phyloP scores from a whole-genome alignment of 2,888 invertebrate species.

The Cyclophora albipunctata region DNA sequence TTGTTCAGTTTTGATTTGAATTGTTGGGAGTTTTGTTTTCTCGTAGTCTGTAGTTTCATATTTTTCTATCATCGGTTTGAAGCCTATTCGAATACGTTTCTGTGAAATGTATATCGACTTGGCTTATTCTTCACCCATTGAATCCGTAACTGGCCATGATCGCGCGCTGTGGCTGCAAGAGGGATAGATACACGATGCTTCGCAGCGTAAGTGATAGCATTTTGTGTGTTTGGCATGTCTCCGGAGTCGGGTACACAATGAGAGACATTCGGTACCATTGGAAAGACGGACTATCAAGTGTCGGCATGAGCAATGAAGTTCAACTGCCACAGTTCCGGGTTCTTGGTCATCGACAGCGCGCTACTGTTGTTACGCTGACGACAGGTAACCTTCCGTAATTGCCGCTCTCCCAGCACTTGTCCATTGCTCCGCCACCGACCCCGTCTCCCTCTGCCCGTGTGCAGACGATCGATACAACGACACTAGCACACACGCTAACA shows the following conservation, averaged over 20 bases:
- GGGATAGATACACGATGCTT: slow-evolving; percentile 43
- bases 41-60: slow-evolving; percentile 41
- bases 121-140: slow-evolving; percentile 37
- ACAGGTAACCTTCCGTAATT: slow-evolving; percentile 86
- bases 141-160: slow-evolving; percentile 36
- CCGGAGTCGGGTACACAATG: slow-evolving; percentile 97
- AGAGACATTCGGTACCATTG: slow-evolving; percentile 98
- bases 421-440: slow-evolving; percentile 63
- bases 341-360: slow-evolving; percentile 95
- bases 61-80: slow-evolving; percentile 58
- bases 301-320: slow-evolving; percentile 96
- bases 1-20: too few relatives aligned
- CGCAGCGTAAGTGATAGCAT: slow-evolving; percentile 75
- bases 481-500: slow-evolving; percentile 69
- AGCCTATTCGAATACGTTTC: slow-evolving; percentile 30
- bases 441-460: slow-evolving; percentile 70
- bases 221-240: slow-evolving; percentile 76
- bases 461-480: slow-evolving; percentile 60
- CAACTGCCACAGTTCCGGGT: slow-evolving; percentile 98
- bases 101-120: slow-evolving; percentile 26
- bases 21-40: slow-evolving; percentile 3
- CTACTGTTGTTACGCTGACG: slow-evolving; percentile 94
- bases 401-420: slow-evolving; percentile 59
- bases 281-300: slow-evolving; percentile 93
- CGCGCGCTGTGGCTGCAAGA: slow-evolving; percentile 43